Conservation (phyloP, 2,888 invertebrate genomes). For the Bimastos eiseni region DNA sequence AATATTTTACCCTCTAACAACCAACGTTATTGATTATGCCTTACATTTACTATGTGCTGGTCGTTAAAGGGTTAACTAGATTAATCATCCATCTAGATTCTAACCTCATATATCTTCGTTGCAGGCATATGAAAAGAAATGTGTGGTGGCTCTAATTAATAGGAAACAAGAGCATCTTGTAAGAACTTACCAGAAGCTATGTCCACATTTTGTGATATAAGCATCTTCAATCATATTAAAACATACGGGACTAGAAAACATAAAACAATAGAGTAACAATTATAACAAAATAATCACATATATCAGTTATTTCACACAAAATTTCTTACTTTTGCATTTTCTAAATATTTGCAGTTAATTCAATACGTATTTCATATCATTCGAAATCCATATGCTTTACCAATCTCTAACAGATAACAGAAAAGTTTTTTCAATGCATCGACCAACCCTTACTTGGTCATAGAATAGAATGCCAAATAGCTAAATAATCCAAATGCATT, state of each 20-base stretch:
- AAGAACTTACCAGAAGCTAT: conserved; percentile 77
- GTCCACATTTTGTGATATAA: conserved; percentile 87
- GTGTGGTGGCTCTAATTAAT: too few relatives aligned
- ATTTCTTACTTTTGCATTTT: neutral
- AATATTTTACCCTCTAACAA: neutral
- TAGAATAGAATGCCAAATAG: neutral
- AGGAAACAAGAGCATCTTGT: neutral
- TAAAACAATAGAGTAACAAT: too few relatives aligned
- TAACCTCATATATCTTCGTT: neutral
- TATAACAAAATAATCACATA: neutral
- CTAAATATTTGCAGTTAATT: neutral
- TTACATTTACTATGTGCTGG: too few relatives aligned
- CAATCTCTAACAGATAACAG: neutral
- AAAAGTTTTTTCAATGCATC: neutral
- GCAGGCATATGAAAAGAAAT: neutral
- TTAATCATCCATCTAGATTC: neutral
- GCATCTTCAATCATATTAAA: conserved; percentile 86
- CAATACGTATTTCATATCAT: neutral
- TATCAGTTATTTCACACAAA: neutral
- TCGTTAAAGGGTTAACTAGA: neutral
- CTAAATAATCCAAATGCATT: neutral
- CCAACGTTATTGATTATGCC: too few relatives aligned
- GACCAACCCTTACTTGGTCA: neutral
- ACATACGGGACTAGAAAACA: conserved; percentile 77
- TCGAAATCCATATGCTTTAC: neutral